Evolutionary conservation across 2,797 vertebrate genomes (phyloP), one percentile per base, ranked within the genome.

Genomic region (Chaunax sp.): DNA sequence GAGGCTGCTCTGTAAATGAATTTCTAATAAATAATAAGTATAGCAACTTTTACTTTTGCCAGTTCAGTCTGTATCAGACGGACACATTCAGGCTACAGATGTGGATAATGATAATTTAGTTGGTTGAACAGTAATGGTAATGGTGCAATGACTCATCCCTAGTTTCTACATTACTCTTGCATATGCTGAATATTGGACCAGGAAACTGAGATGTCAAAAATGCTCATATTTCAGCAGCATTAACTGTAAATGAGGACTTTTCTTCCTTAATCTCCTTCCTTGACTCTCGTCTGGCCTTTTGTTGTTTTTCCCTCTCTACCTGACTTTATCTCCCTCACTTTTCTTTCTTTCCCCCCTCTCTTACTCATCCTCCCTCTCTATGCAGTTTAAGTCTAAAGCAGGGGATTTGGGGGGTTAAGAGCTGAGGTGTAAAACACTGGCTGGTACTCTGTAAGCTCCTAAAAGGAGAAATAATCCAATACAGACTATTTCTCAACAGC

Each of bases 401-500:
- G 77, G 72, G 86, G 86, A 85, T 89, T 88, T 86, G 67, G 77
- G 81, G 84, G 85, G 72, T 90, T 89, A 83, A 82, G 77, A 83
- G 87, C 79, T 86, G 77, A 86, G 83, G 82, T 88, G 77, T 87
- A 87, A 88, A 88, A 86, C 81, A 85, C 74, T 60, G 77, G 16
- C 77, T 73, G 78, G 64, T 75, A 80, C 80, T 82, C 77, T 81
- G 82, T 90, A 87, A 89, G 78, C 84, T 78, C 72, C 82, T 87
- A 80, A 77, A 49, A 85, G 67, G 62, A 87, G 78, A 86, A 87
- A 86, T 88, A 88, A 90, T 90, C 89, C 87, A 87, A 85, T 79
- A 84, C 71, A 86, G 80, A 81, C 72, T 87, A 85, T 87, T 78
- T 88, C 82, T 90, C 81, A 77, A 84, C 78, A 86, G 83, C 73